Base-by-base conservation (phyloP, 2,113 vertebrate genomes). In the Corythornis cristatus region DNA sequence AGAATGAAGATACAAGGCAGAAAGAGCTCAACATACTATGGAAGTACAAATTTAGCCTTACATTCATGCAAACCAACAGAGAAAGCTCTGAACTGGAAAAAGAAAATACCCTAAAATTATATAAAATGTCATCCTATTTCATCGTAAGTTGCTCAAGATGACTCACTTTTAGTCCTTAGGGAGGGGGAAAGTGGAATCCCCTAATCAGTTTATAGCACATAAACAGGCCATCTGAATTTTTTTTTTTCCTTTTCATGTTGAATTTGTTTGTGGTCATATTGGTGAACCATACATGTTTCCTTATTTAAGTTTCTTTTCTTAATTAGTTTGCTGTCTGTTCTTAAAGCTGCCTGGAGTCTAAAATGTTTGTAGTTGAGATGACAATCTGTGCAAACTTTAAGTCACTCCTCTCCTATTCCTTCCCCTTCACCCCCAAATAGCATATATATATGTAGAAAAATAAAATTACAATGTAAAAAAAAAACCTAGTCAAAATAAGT, bases 281-380 rank as follows among this genome's bases (percentile, higher is more conserved):
- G 37, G 56, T 66, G 67, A 93, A 33, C 7, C 9, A 42, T 11
- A 28, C 0, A 1, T 0, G 2, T 77, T 84, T 87, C 67, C 71
- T 77, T 85, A 80, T 85, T 93, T 91, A 89, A 64, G 31, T 9
- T 83, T 90, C 57, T 73, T 83, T 73, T 80, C 12, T 54, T 76
- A 54, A 23, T 90, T 88, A 88, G 29, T 64, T 83, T 85, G 12
- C 43, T 79, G 12, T 26, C 26, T 66, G 25, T 57, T 80, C 58
- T 58, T 88, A 72, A 72, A 68, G 50, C 21, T 84, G 62, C 28
- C 31, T 45, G 53, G 19, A 33, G 33, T 33, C 33, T 33, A 33
- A 33, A 6, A 33, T 33, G 33, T 33, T 33, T 33, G 33, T 33
- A 33, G 33, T 33, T 33, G 33, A 33, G 33, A 33, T 33, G 33